A percentile compares a stretch with the other conserved stretches of the same genome.
phyloP scores from a whole-genome alignment of 2,113 vertebrate species.

The Uropsilus gracilis region DNA sequence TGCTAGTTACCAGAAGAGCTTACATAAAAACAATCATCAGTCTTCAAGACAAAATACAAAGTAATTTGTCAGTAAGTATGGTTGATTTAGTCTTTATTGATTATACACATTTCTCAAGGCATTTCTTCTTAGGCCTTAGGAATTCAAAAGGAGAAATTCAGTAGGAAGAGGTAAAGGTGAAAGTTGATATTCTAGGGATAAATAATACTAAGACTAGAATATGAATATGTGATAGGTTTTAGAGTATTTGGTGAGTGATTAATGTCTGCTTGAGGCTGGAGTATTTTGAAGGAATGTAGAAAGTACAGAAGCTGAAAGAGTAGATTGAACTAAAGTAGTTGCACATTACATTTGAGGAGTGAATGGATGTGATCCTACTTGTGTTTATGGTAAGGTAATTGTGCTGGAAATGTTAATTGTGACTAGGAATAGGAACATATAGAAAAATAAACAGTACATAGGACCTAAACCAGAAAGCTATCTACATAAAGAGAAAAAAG shows the following conservation, averaged over 20 bases:
- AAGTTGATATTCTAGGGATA: neutral
- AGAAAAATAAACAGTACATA: neutral
- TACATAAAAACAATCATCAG: neutral
- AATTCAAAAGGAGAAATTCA: neutral
- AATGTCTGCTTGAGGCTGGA: neutral
- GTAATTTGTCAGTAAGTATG: neutral
- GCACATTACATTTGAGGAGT: conserved; percentile 5
- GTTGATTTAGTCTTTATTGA: conserved; percentile 14
- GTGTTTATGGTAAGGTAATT: conserved; percentile 34
- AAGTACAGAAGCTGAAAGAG: neutral
- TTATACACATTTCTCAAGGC: neutral
- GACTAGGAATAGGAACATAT: neutral
- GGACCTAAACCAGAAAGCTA: neutral
- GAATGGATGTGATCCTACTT: neutral
- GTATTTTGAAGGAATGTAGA: neutral
- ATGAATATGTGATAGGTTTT: conserved; percentile 1
- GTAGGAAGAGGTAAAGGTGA: neutral
- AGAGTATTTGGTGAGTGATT: neutral
- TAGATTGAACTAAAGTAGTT: neutral
- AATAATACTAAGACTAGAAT: neutral
- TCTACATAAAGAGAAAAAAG: neutral
- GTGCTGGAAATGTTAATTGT: neutral
- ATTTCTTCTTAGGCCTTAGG: neutral
- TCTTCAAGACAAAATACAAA: neutral
- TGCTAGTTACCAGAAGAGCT: neutral